phyloP scores from a whole-genome alignment of 2,888 invertebrate genomes.

The Zele albiditarsus region DNA sequence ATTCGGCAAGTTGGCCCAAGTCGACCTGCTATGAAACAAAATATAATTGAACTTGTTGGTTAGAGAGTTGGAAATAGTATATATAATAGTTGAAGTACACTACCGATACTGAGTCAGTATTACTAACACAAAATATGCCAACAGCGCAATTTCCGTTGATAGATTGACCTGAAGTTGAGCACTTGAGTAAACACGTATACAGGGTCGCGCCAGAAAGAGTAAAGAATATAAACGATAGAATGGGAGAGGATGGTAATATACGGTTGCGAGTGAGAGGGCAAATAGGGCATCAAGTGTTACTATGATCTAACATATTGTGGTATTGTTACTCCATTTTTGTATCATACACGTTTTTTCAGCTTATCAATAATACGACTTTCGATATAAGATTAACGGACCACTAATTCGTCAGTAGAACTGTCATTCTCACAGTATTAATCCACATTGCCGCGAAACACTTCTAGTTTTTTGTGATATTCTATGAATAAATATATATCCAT shows the following conservation, averaged over 20 bases:
- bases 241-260: not conserved
- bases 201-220: not conserved
- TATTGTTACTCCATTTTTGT: not conserved
- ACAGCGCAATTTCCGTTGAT: not conserved
- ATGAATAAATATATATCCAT: not conserved
- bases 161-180: not conserved
- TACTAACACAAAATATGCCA: not conserved
- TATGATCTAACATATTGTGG: not conserved
- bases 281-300: not conserved
- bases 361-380: not conserved
- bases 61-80: no score
- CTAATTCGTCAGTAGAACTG: no score
- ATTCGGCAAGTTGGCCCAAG: not conserved
- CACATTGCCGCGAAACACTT: no score
- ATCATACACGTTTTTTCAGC: not conserved
- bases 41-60: not conserved
- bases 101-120: no score
- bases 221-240: not conserved
- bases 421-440: no score
- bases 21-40: not conserved
- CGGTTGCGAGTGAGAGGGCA: not conserved
- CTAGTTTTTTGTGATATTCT: no score
- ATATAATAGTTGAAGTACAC: no score
- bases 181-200: not conserved
- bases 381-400: no score